phyloP scores from a whole-genome alignment of 2,888 invertebrate species.

The Phoronis australis region DNA sequence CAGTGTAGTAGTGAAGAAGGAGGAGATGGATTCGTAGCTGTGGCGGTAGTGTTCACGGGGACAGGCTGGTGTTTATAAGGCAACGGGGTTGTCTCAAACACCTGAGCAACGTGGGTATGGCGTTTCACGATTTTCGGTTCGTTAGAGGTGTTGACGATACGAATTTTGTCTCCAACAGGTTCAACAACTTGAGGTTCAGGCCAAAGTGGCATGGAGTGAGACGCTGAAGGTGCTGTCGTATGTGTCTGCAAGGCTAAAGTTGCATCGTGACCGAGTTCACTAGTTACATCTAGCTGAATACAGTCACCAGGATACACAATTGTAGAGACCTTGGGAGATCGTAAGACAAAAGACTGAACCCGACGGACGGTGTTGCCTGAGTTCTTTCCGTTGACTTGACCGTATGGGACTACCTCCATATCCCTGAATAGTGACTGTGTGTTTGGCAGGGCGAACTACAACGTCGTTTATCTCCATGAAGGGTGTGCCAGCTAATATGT shows the following conservation, averaged over 20 bases:
- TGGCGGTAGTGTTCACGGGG: neutral
- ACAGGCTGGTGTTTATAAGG: neutral
- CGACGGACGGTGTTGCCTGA: no score
- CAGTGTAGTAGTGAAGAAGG: no score
- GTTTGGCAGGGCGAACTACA: constrained; percentile 14
- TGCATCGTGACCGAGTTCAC: no score
- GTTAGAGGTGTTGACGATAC: constrained; percentile 10
- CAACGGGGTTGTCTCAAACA: constrained; percentile 6
- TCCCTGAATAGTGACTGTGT: constrained; percentile 8
- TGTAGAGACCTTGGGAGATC: constrained; percentile 3
- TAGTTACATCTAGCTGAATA: constrained; percentile 11
- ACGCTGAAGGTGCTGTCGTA: no score
- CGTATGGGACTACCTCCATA: no score
- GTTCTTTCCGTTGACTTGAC: no score
- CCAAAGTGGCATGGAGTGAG: no score
- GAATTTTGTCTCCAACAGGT: constrained; percentile 9
- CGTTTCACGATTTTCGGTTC: constrained; percentile 5
- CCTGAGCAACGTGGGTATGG: constrained; percentile 15
- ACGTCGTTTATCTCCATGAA: constrained; percentile 22
- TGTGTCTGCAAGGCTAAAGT: no score
- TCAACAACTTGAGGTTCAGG: constrained; percentile 8
- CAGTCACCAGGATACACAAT: constrained; percentile 15
- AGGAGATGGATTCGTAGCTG: neutral
- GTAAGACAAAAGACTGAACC: constrained; percentile 9
- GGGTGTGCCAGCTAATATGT: constrained; percentile 17